These are phyloP conservation scores for Cervus canadensis DNA, from an alignment of 2,113 vertebrate species.

Conservation along the genomic window DNA sequence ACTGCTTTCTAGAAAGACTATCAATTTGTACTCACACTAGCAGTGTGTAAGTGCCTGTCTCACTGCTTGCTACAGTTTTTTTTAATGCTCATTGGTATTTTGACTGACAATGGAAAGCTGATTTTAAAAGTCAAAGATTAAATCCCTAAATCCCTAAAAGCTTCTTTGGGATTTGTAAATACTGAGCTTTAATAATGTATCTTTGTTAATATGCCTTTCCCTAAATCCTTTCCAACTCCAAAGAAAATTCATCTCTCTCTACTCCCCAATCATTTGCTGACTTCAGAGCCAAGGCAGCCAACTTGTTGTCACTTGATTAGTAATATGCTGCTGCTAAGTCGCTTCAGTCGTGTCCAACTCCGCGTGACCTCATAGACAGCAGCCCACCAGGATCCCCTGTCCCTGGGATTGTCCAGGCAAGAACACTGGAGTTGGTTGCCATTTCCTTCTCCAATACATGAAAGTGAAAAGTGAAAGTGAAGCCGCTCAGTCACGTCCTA, in stretches of 20 bases:
- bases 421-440: not conserved
- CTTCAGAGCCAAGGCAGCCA: constrained; percentile 15
- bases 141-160: constrained; percentile 64
- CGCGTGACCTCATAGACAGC: accelerated
- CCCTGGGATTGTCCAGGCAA: not conserved
- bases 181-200: constrained; percentile 63
- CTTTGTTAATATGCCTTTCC: constrained; percentile 60
- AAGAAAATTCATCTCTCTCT: constrained; percentile 51
- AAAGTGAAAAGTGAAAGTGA: not conserved
- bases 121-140: constrained; percentile 68
- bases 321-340: not conserved
- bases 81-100: constrained; percentile 42
- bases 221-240: constrained; percentile 42
- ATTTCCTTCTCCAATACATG: not conserved
- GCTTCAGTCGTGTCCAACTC: not conserved
- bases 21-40: not conserved
- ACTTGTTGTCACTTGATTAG: constrained; percentile 43
- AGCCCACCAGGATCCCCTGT: not conserved
- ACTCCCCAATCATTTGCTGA: not conserved
- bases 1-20: not conserved
- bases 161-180: constrained; percentile 69
- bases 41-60: constrained; percentile 27
- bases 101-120: constrained; percentile 54
- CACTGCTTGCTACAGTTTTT: constrained; percentile 3
- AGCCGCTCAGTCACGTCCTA: not conserved